Base-by-base conservation (phyloP, 1,140 invertebrate genomes). In the Drosophila micromelanica region DNA sequence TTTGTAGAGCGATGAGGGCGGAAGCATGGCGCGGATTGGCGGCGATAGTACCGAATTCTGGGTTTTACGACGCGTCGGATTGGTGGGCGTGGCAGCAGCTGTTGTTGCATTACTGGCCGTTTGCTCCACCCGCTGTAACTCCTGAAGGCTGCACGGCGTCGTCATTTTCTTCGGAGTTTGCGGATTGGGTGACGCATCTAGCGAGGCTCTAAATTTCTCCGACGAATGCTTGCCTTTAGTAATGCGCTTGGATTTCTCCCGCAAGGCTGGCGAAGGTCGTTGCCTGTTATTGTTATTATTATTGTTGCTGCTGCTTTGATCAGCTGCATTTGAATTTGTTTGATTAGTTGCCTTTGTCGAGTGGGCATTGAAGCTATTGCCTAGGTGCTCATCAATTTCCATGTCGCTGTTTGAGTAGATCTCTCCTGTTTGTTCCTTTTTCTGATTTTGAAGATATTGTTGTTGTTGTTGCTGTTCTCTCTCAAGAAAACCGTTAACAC, bases 171-270 rank as follows among this genome's bases (percentile, higher is more conserved):
- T 64, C 27, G 76, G 51, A 2, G 76, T 57, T 38, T 37, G 43
- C 4, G 67, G 60, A 15, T 55, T 63, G 2, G 73, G 67, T n/a
- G 79, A 65, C 8, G 76, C 42, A 49, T 67, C 68, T 59, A 59
- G 42, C n/a, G 60, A 54, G 0, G 81, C 78, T 40, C 78, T 78
- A 52, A 91, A 91, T 52, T 91, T 91, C 38, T 91, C 90, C 1
- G 90, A 91, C 0, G 81, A 91, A 61, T 91, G 90, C 52, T 91
- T 91, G 32, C 90, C 90, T 51, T 91, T 91, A 11, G 90, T 91
- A 27, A 79, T 87, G 1, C 90, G 71, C 48, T 91, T 91, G 1
- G 90, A 91, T 62, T 86, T 90, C 56, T 91, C 90, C 13, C 90
- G 77, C 54, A 91, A 49, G 23, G 72, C 82, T 13, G 90, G 90